Conservation (phyloP, 2,888 invertebrate genomes). For the Adelphocoris suturalis region DNA sequence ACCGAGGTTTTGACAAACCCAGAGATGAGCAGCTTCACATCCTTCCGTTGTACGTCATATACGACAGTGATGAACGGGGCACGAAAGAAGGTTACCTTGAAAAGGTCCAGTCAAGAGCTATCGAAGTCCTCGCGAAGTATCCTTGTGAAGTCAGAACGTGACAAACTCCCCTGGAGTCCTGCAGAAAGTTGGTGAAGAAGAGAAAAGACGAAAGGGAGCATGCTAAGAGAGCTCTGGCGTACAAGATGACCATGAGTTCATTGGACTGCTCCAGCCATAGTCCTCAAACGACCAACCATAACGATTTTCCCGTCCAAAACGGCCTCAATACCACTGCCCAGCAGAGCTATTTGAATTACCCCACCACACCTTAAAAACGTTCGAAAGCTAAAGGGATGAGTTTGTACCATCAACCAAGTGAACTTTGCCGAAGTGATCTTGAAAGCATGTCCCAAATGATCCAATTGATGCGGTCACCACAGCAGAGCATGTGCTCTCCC, state of each 20-base stretch:
- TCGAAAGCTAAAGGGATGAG: neutral
- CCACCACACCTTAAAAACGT: slow-evolving; percentile 17
- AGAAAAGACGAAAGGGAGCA: slow-evolving; percentile 85
- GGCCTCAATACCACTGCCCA: slow-evolving; percentile 2
- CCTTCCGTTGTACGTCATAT: slow-evolving; percentile 93
- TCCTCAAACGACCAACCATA: neutral
- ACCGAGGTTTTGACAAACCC: slow-evolving; percentile 85
- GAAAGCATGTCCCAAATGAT: neutral
- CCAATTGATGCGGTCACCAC: slow-evolving; percentile 5
- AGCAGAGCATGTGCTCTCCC: neutral
- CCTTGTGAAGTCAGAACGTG: slow-evolving; percentile 92
- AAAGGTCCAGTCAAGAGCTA: slow-evolving; percentile 88
- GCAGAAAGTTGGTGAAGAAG: slow-evolving; percentile 87
- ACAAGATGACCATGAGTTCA: slow-evolving; percentile 51
- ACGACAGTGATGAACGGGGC: slow-evolving; percentile 92
- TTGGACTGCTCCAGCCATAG: slow-evolving; percentile 9
- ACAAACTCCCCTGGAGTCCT: slow-evolving; percentile 89
- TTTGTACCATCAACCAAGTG: slow-evolving; percentile 4
- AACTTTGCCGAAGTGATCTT: neutral
- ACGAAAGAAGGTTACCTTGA: slow-evolving; percentile 90
- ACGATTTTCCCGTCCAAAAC: slow-evolving; percentile 40
- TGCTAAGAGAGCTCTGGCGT: slow-evolving; percentile 54
- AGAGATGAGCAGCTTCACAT: slow-evolving; percentile 96
- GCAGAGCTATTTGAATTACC: neutral
- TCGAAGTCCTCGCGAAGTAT: slow-evolving; percentile 92